phyloP scores from a whole-genome alignment of 2,113 vertebrate genomes.

The Lamprologus callipterus region DNA sequence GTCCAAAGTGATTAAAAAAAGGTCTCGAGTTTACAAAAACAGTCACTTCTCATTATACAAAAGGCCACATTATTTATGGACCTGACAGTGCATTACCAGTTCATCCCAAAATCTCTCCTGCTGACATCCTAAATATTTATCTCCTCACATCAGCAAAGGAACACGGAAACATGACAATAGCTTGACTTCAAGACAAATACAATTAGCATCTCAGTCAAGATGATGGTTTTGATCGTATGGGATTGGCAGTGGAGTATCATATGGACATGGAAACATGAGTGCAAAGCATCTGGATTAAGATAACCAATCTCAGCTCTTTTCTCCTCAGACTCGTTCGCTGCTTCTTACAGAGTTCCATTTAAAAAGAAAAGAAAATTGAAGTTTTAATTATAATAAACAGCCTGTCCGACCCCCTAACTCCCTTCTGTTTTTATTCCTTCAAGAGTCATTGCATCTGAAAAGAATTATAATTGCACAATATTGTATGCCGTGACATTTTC shows the following conservation, averaged over 20 bases:
- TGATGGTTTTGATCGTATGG: background rate
- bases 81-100: background rate
- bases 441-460: background rate
- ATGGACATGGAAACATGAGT: background rate
- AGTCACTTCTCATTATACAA: background rate
- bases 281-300: background rate
- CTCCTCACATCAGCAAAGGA: background rate
- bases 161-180: background rate
- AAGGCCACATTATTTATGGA: background rate
- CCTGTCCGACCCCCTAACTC: background rate
- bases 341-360: background rate
- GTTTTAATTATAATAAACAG: background rate
- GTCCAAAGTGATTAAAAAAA: background rate
- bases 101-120: background rate
- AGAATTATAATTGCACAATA: background rate
- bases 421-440: background rate
- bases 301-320: background rate
- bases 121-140: background rate
- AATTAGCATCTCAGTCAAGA: slow-evolving; percentile 11
- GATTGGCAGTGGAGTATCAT: background rate
- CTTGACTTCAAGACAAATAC: slow-evolving; percentile 15
- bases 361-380: background rate
- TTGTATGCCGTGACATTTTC: background rate
- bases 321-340: too few species aligned
- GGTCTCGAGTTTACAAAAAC: background rate